These are phyloP conservation scores for Sebastes itinus DNA, from an alignment of 2,797 vertebrate species.

Conservation along the genomic window DNA sequence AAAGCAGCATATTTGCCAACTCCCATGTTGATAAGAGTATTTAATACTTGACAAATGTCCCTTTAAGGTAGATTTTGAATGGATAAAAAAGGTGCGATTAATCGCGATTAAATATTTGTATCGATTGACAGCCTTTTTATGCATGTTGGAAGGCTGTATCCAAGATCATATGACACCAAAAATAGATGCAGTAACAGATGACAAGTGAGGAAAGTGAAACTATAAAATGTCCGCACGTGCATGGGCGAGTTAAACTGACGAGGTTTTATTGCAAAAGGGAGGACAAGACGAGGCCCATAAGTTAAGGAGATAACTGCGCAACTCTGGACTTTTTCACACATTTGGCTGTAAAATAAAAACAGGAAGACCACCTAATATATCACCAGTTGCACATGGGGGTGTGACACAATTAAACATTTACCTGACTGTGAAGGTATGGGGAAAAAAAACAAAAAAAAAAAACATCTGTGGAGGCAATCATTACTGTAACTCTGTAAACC, in stretches of 20 bases:
- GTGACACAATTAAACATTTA: conserved; percentile 36
- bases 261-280: conserved; percentile 34
- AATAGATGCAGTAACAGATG: conserved; percentile 13
- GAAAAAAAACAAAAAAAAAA: neutral
- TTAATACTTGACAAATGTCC: too few species aligned
- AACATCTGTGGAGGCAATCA: conserved; percentile 48
- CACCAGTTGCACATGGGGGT: neutral
- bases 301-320: conserved; percentile 11
- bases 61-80: too few species aligned
- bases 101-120: rapidly evolving
- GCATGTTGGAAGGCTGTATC: neutral
- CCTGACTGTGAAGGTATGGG: conserved; percentile 13
- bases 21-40: too few species aligned
- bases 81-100: too few species aligned
- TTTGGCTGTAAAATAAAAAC: neutral
- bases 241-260: neutral
- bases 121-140: neutral
- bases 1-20: too few species aligned
- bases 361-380: conserved; percentile 31
- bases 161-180: conserved; percentile 3
- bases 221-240: conserved; percentile 15
- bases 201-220: conserved; percentile 30
- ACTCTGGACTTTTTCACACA: conserved; percentile 21
- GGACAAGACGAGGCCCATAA: neutral
- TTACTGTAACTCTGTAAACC: conserved; percentile 43